Conservation (phyloP, 2,797 vertebrate species). For the Lacerta agilis region DNA sequence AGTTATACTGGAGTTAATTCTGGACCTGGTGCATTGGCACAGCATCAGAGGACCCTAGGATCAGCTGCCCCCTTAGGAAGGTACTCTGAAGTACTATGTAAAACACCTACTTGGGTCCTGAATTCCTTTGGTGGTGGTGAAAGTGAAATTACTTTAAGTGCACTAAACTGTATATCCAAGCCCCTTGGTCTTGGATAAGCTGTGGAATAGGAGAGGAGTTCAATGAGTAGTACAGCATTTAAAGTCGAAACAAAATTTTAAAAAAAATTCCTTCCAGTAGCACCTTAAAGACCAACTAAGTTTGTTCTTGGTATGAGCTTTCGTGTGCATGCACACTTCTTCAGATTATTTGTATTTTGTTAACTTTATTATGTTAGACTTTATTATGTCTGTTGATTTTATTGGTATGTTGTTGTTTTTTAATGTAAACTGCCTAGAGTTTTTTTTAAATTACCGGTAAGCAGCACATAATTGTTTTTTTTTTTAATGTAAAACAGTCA, state of each 20-base stretch:
- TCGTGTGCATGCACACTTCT: no score
- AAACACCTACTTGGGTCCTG: background rate
- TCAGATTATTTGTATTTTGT: no score
- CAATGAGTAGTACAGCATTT: background rate
- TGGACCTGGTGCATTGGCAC: background rate
- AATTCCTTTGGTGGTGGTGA: background rate
- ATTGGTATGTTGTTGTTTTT: no score
- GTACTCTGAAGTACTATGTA: background rate
- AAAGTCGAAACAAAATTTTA: no score
- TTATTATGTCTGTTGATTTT: no score
- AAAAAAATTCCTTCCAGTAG: no score
- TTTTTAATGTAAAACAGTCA: background rate
- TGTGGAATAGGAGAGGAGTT: background rate
- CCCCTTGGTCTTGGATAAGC: background rate
- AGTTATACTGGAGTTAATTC: background rate
- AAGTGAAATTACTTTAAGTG: background rate
- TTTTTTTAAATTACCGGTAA: no score
- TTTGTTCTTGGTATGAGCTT: no score
- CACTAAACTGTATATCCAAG: background rate
- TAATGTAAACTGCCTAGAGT: no score
- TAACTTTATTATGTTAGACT: no score
- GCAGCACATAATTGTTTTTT: no score
- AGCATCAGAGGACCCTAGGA: background rate
- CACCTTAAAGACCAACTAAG: no score
- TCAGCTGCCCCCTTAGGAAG: background rate